Conservation (phyloP, 2,888 invertebrate genomes). For the Dione juno region DNA sequence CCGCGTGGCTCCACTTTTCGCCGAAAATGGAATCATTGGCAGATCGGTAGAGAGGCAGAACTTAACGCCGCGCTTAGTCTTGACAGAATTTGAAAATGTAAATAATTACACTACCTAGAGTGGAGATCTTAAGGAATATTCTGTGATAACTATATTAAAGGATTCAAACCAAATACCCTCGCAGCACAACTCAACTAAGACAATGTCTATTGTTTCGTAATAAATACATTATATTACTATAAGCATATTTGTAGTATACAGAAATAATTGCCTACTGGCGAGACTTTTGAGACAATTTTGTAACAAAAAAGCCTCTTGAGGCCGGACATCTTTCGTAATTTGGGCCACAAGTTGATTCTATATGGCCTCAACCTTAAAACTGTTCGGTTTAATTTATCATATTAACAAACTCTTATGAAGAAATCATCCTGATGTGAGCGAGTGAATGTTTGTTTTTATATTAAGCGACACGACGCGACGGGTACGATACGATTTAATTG, state of each 20-base stretch:
- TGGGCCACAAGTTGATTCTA: slow-evolving; percentile 47
- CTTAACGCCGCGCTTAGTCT: too few relatives aligned
- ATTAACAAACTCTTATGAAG: slow-evolving; percentile 61
- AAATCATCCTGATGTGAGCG: slow-evolving; percentile 49
- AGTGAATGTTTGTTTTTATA: slow-evolving; percentile 24
- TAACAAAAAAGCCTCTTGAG: slow-evolving; percentile 47
- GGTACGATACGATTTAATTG: slow-evolving; percentile 37
- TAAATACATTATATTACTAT: neutral
- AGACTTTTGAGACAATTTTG: slow-evolving; percentile 52
- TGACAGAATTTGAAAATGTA: too few relatives aligned
- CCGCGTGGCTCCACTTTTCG: too few relatives aligned
- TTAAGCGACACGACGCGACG: slow-evolving; percentile 33
- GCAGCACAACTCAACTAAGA: neutral
- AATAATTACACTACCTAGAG: too few relatives aligned
- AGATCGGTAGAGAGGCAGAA: too few relatives aligned
- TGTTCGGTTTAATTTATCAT: slow-evolving; percentile 61
- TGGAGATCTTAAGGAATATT: neutral
- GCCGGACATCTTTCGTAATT: slow-evolving; percentile 44
- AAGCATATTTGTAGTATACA: neutral
- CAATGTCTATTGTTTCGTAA: neutral
- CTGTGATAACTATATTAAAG: neutral
- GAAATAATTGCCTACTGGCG: slow-evolving; percentile 7
- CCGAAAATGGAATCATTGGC: too few relatives aligned
- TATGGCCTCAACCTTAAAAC: slow-evolving; percentile 58
- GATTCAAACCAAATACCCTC: neutral